Evolutionary conservation across 2,888 invertebrate species (phyloP).

Genomic region (Drosophila aldrichi): DNA sequence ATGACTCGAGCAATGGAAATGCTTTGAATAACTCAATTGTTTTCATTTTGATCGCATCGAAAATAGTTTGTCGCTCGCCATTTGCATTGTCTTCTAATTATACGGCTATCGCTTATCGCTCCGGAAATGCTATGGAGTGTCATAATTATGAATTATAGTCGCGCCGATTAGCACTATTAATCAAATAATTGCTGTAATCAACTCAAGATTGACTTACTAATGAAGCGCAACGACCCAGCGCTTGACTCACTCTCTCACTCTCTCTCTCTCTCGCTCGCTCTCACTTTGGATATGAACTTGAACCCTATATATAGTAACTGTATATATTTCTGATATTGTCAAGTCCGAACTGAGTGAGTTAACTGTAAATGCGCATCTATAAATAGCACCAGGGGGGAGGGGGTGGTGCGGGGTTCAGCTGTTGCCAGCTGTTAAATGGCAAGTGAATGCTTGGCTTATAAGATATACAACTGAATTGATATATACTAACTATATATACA

Average conservation of each 20-base stretch:
- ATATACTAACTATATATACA: background rate
- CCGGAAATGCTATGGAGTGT: conserved; percentile 22
- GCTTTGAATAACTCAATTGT: background rate
- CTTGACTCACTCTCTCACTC: conserved; percentile 3
- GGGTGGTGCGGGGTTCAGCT: conserved; percentile 4
- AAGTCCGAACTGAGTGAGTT: conserved; percentile 25
- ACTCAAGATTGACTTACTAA: conserved; percentile 32
- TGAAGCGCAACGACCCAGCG: conserved; percentile 33
- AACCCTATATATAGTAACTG: conserved; percentile 22
- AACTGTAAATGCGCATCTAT: conserved; percentile 18
- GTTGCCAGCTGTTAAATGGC: conserved; percentile 39
- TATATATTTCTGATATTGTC: background rate
- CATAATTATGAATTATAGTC: conserved; percentile 30
- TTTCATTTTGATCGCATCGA: background rate
- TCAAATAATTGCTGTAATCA: conserved; percentile 47
- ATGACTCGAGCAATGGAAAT: background rate
- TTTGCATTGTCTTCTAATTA: background rate
- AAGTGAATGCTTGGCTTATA: conserved; percentile 9
- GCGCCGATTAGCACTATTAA: conserved; percentile 25
- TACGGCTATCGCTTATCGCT: background rate
- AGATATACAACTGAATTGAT: background rate
- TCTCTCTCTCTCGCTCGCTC: background rate
- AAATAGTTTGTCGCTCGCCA: background rate
- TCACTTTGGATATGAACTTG: conserved; percentile 26
- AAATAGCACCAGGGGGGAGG: conserved; percentile 24